A percentile compares a stretch with the other conserved stretches of the same genome.
Conservation (phyloP, 2,113 vertebrate genomes). For the Pogonocichla stellata region DNA sequence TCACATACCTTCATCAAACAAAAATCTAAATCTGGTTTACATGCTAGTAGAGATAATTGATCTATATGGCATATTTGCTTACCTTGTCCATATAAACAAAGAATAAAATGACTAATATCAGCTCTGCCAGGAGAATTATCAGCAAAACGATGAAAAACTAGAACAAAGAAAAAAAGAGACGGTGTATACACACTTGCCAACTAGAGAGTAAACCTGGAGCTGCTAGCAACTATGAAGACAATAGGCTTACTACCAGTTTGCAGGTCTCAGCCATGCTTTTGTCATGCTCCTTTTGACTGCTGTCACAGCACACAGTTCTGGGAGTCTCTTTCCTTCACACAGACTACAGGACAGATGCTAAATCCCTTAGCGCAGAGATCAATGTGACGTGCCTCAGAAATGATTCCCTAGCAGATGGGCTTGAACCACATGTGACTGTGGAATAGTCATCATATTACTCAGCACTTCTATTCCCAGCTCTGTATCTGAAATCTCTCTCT, state of each 20-base stretch:
- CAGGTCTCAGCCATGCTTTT: not conserved
- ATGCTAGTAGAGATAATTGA: not conserved
- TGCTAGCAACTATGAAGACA: not conserved
- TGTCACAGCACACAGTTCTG: not conserved
- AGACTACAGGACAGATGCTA: not conserved
- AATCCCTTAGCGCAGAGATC: not conserved
- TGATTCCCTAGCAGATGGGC: not conserved
- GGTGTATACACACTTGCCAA: not conserved
- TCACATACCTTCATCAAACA: not conserved
- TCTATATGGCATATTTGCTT: slow-evolving; percentile 34
- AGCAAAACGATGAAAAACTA: slow-evolving; percentile 98
- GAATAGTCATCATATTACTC: not conserved
- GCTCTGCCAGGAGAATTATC: slow-evolving; percentile 91
- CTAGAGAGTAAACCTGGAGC: not conserved
- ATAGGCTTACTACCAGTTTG: not conserved
- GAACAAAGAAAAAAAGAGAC: slow-evolving; percentile 49
- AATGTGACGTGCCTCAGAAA: not conserved
- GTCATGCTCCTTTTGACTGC: not conserved
- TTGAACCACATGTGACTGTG: not conserved
- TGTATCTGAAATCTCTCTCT: not conserved
- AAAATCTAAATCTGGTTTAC: not conserved
- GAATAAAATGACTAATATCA: slow-evolving; percentile 94
- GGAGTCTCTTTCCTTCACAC: not conserved
- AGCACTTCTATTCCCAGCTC: not conserved
- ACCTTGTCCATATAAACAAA: slow-evolving; percentile 99